phyloP scores from a whole-genome alignment of 2,888 invertebrate species.

The Drosophila cognata region DNA sequence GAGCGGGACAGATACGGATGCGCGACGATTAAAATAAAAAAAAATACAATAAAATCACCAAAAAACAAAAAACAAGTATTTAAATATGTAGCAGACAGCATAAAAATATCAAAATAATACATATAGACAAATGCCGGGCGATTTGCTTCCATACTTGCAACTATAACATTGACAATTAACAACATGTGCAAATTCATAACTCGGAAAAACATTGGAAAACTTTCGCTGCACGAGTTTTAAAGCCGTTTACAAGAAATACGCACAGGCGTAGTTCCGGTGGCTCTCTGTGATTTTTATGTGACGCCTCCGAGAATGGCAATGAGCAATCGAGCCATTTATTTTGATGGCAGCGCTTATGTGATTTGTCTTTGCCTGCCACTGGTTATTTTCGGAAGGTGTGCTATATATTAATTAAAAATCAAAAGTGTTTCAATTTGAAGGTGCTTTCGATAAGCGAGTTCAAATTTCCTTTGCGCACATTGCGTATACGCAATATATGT shows the following conservation, averaged over 20 bases:
- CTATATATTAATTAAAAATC: conserved; percentile 32
- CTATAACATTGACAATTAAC: conserved; percentile 4
- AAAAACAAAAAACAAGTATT: conserved; percentile 18
- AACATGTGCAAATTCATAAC: conserved; percentile 13
- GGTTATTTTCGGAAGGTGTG: conserved; percentile 46
- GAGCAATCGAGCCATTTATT: conserved; percentile 22
- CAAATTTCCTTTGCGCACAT: neutral
- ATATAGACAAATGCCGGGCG: conserved; percentile 3
- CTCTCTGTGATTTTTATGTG: conserved; percentile 12
- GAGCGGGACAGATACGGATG: conserved; percentile 56
- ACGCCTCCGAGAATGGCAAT: conserved; percentile 25
- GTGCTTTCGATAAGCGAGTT: neutral
- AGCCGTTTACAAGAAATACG: conserved; percentile 17
- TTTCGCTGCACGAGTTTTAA: conserved; percentile 15
- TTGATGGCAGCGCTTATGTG: conserved; percentile 31
- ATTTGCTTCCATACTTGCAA: neutral
- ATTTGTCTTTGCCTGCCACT: conserved; percentile 18
- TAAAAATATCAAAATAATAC: conserved; percentile 5
- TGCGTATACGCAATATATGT: conserved; percentile 5
- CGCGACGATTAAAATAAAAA: conserved; percentile 34
- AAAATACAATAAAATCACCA: conserved; percentile 12
- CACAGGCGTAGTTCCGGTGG: neutral
- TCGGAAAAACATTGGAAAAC: conserved; percentile 7
- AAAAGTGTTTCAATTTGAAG: neutral
- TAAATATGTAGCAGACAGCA: conserved; percentile 21